Evolutionary conservation across 2,113 vertebrate genomes (phyloP).

Genomic region (Athene noctua): DNA sequence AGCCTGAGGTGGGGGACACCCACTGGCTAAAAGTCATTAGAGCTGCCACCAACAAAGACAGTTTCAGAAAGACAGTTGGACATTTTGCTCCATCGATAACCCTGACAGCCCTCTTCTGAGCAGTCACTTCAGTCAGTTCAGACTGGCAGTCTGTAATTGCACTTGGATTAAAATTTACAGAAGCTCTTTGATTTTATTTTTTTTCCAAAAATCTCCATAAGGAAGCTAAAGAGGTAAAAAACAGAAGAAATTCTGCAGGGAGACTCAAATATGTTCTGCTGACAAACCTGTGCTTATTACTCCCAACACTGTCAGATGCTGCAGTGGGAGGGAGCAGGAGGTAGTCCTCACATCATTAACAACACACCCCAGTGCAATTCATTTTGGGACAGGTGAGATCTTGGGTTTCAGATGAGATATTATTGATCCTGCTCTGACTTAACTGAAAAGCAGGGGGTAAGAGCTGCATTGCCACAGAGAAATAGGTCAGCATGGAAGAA

Average conservation of each 20-base stretch:
- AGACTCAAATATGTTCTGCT: not conserved
- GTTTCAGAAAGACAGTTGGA: not conserved
- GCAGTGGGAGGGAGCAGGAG: not conserved
- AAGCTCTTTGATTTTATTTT: not conserved
- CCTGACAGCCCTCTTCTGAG: not conserved
- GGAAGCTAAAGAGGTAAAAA: not conserved
- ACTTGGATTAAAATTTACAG: not conserved
- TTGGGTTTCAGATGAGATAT: not conserved
- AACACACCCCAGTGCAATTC: not conserved
- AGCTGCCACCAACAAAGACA: not conserved
- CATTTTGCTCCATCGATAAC: not conserved
- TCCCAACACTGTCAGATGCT: not conserved
- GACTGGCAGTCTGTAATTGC: not conserved
- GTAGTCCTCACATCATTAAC: not conserved
- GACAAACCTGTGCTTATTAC: not conserved
- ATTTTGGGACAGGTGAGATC: not conserved
- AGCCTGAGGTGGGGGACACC: rapidly evolving
- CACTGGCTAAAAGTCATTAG: not conserved
- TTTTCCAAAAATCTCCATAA: not conserved
- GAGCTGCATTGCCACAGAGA: not conserved
- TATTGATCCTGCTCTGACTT: not conserved
- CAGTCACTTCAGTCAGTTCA: not conserved
- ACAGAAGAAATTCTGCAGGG: not conserved
- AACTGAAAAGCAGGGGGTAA: not conserved
- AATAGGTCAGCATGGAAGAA: not conserved